These are phyloP conservation scores for Exephanes ischioxanthus DNA, from an alignment of 2,888 invertebrate genomes.

Conservation along the genomic window DNA sequence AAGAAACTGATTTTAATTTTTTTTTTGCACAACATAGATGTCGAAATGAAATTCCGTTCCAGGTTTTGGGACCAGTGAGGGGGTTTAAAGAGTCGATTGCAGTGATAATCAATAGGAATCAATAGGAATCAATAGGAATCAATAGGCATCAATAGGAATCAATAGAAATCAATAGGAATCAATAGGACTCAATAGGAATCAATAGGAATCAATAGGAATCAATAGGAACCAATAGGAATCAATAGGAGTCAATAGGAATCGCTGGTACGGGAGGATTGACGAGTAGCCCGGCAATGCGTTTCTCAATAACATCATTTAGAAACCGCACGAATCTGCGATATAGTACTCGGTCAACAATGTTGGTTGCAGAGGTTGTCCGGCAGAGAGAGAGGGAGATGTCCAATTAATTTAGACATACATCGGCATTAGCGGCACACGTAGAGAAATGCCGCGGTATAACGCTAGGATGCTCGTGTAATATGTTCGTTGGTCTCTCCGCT, in stretches of 20 bases:
- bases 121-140: too few relatives aligned
- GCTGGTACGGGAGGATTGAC: not conserved
- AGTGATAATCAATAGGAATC: too few relatives aligned
- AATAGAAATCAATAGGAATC: too few relatives aligned
- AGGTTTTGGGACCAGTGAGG: not conserved
- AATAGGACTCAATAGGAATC: too few relatives aligned
- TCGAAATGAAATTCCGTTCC: not conserved
- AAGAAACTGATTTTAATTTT: too few relatives aligned
- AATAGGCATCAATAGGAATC: too few relatives aligned
- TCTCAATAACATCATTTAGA: slow-evolving; percentile 3
- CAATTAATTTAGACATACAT: slow-evolving; percentile 68
- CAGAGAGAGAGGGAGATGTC: slow-evolving; percentile 36
- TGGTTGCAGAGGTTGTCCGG: slow-evolving; percentile 8
- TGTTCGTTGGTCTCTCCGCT: slow-evolving; percentile 58
- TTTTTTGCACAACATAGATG: too few relatives aligned
- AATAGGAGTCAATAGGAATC: not conserved
- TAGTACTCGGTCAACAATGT: not conserved
- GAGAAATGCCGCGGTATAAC: slow-evolving; percentile 66
- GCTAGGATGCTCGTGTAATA: slow-evolving; percentile 61
- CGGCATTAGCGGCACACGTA: slow-evolving; percentile 68
- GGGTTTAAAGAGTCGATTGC: not conserved
- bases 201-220: too few relatives aligned
- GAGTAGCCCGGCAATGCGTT: not conserved
- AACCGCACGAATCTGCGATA: slow-evolving; percentile 33
- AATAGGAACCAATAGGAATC: too few relatives aligned